A percentile compares a stretch with the other conserved stretches of the same genome.
Evolutionary conservation across 1,140 invertebrate species (phyloP).

Genomic region (Penaeus chinensis): DNA sequence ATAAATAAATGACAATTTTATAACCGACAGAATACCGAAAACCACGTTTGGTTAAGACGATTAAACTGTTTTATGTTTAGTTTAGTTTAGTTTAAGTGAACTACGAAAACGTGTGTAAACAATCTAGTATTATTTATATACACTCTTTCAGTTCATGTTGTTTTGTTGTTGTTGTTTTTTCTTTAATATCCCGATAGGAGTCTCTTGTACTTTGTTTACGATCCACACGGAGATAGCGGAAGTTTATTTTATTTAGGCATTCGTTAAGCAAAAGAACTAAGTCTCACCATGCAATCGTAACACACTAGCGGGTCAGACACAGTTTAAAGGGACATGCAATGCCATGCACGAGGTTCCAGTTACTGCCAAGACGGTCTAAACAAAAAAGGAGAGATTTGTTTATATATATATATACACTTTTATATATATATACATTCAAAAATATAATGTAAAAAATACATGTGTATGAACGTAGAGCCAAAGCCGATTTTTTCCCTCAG

Average conservation of each 20-base stretch:
- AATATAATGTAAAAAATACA: slow-evolving; percentile 20
- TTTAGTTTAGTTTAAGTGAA: too few species aligned
- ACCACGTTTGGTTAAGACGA: too few species aligned
- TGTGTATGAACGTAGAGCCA: neutral
- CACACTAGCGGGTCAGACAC: neutral
- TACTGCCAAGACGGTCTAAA: neutral
- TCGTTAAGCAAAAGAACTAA: slow-evolving; percentile 30
- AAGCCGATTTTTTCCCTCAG: too few species aligned
- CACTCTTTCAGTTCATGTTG: neutral
- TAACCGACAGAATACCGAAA: too few species aligned
- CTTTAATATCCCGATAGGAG: too few species aligned
- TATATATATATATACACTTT: neutral
- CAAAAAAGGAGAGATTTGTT: neutral
- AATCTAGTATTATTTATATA: neutral
- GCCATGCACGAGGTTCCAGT: neutral
- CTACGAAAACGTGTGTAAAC: too few species aligned
- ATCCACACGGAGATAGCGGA: too few species aligned
- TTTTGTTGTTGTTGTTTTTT: too few species aligned
- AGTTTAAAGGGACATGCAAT: neutral
- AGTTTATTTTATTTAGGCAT: slow-evolving; percentile 13
- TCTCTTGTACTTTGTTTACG: too few species aligned
- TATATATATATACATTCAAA: neutral
- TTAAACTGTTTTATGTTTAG: too few species aligned
- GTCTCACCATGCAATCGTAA: slow-evolving; percentile 1
- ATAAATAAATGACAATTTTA: too few species aligned